Evolutionary conservation across 1,140 invertebrate species (phyloP).

Genomic region (Microplitis demolitor): DNA sequence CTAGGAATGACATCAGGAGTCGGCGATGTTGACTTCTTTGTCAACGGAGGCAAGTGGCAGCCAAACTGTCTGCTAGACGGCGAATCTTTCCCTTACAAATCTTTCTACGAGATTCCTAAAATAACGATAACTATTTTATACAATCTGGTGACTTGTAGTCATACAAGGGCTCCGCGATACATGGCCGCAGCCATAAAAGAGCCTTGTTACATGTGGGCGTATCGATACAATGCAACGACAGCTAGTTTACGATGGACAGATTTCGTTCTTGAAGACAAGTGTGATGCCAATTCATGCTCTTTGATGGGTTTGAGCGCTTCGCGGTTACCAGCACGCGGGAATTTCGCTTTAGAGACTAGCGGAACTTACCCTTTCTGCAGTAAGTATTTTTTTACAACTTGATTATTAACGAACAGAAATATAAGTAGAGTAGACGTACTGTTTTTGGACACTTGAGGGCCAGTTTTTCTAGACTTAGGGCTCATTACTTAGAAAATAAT

Average conservation of each 20-base stretch:
- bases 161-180: conserved; percentile 37
- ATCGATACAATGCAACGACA: conserved; percentile 28
- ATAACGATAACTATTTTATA: conserved; percentile 38
- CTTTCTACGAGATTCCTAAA: conserved; percentile 33
- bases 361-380: conserved; percentile 41
- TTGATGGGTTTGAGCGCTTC: conserved; percentile 37
- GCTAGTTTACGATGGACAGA: conserved; percentile 17
- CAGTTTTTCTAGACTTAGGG: too few species aligned
- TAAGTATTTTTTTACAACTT: conserved; percentile 13
- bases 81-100: conserved; percentile 30
- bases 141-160: conserved; percentile 40
- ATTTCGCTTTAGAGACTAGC: conserved; percentile 37
- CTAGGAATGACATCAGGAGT: conserved; percentile 51
- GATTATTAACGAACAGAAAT: not conserved
- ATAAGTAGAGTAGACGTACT: too few species aligned
- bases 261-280: conserved; percentile 25
- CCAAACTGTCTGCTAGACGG: conserved; percentile 42
- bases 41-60: conserved; percentile 48
- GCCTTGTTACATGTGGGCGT: conserved; percentile 37
- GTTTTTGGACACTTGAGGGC: too few species aligned
- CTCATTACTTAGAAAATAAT: too few species aligned
- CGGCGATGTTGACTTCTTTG: conserved; percentile 49
- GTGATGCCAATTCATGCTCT: conserved; percentile 31
- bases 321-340: conserved; percentile 29
- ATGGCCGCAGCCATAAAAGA: conserved; percentile 38